Base-by-base conservation (phyloP, 1,140 invertebrate genomes). In the Brachionus paranguensis region DNA sequence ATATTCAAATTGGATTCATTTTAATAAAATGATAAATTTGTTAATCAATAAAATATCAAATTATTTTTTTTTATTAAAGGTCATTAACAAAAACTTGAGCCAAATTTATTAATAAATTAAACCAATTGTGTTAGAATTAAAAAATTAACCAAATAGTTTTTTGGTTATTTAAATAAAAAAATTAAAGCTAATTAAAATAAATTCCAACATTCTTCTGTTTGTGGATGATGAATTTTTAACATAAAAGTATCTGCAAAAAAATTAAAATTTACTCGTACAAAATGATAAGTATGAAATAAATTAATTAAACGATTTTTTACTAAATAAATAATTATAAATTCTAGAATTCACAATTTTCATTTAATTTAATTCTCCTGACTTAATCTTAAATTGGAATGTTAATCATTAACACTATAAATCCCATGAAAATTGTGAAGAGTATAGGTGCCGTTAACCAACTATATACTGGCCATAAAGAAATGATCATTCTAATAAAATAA, bases 381-480 rank as follows among this genome's bases (percentile, higher is more conserved):
- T n/a, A 4, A n/a, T 43, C 33, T 43, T 20, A 72, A 72, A 72
- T 72, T 43, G 86, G 86, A n/a, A 89, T 68, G 87, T 88, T 88
- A 29, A 88, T 87, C n/a, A 89, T 79, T 11, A 87, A 70, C 10
- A 89, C 88, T 41, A 89, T 86, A 84, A 88, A 85, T 6, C 88
- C 88, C 88, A 89, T 89, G 53, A 89, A 88, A 1, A 89, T 79
- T 8, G 85, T 86, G 53, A 88, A 86, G 11, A 89, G 85, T 43
- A 89, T 87, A 20, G 87, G 17, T 41, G 88, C 87, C 20, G 88
- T 89, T 8, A 89, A 86, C 50, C 88, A 84, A 78, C 86, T 87
- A 86, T 87, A 89, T 0, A 89, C 85, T 29, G 88, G 88, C 88
- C 88, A 89, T 72, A 89, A 84, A 14, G 87, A 87, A 29, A 89